Conservation (phyloP, 2,113 vertebrate genomes). For the Damaliscus lunatus region DNA sequence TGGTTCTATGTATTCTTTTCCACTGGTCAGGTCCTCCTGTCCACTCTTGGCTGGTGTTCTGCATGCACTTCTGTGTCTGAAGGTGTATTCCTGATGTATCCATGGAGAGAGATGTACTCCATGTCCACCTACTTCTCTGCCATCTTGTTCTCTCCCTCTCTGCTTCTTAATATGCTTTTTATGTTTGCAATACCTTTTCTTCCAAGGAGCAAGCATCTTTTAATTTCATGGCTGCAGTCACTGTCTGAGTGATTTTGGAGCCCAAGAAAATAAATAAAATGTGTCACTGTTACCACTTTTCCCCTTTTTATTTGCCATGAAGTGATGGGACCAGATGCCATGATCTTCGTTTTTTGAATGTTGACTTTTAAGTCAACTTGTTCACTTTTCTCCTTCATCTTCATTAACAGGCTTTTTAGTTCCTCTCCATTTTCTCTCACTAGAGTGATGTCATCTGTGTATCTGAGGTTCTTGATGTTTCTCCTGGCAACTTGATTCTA, state of each 20-base stretch:
- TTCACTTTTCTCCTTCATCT: neutral
- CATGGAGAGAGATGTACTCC: no score
- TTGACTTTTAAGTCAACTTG: neutral
- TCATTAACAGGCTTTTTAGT: neutral
- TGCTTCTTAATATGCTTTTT: neutral
- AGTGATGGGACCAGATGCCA: neutral
- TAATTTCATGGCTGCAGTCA: neutral
- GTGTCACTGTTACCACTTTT: neutral
- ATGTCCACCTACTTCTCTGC: no score
- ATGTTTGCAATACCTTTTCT: neutral
- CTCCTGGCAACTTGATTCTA: neutral
- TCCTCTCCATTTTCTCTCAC: neutral
- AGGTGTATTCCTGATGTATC: no score
- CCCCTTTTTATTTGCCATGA: neutral
- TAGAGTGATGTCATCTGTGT: neutral
- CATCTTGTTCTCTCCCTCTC: no score
- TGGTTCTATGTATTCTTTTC: no score
- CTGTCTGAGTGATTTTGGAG: neutral
- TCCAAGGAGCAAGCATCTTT: neutral
- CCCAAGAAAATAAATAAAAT: neutral
- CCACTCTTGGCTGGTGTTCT: no score
- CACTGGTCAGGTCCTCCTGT: no score
- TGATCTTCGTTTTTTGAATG: neutral
- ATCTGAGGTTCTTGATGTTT: neutral
- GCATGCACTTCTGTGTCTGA: no score